These are phyloP conservation scores for Seira musarum DNA, from an alignment of 2,888 invertebrate genomes.

Conservation along the genomic window DNA sequence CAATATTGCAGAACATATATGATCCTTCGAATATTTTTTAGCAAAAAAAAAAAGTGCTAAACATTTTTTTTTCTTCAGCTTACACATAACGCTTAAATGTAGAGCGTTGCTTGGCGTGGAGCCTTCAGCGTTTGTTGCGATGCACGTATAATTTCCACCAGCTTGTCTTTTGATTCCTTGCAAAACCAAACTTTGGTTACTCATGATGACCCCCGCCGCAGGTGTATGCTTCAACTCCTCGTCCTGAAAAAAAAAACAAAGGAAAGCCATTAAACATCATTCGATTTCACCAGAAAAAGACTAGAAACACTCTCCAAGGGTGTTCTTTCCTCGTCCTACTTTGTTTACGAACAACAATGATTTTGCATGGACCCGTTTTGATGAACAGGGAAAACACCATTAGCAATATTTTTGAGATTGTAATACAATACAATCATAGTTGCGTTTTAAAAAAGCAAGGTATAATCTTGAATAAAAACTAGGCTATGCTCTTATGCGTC, in stretches of 20 bases:
- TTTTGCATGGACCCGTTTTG: background rate
- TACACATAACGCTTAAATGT: constrained; percentile 90
- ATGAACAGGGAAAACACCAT: background rate
- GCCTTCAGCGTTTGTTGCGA: constrained; percentile 92
- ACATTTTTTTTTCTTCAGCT: constrained; percentile 74
- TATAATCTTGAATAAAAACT: background rate
- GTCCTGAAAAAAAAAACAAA: constrained; percentile 76
- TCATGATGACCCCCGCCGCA: constrained; percentile 86
- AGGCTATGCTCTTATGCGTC: background rate
- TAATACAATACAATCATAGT: background rate
- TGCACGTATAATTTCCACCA: constrained; percentile 90
- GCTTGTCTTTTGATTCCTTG: constrained; percentile 82
- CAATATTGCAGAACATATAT: background rate
- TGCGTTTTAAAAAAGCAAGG: no score
- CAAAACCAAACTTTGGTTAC: constrained; percentile 88
- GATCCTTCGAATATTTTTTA: background rate
- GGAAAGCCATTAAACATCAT: constrained; percentile 29
- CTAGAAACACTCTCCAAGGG: constrained; percentile 25
- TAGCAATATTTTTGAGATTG: background rate
- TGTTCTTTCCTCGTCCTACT: constrained; percentile 8
- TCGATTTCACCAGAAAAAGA: constrained; percentile 8
- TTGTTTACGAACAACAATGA: background rate
- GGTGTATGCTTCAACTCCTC: constrained; percentile 89
- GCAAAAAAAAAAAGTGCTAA: background rate
- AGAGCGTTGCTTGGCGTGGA: constrained; percentile 88